A percentile compares a stretch with the other conserved stretches of the same genome.
Conservation (phyloP, 2,888 invertebrate genomes). For the Epinotia nisella region DNA sequence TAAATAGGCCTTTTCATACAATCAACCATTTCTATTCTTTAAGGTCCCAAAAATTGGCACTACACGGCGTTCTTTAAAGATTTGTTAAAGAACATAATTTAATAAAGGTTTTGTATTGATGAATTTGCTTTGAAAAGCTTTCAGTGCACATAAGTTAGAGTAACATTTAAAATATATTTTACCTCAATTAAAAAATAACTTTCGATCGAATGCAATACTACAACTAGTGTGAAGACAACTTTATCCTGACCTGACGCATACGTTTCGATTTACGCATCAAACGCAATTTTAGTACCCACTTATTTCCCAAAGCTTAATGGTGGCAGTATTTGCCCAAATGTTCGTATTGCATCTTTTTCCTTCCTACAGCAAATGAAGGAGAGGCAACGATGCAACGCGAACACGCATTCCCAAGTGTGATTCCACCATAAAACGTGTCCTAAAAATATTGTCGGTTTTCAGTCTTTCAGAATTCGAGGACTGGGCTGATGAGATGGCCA, state of each 20-base stretch:
- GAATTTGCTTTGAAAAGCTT: no score
- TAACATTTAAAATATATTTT: background rate
- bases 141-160: background rate
- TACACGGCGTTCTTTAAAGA: background rate
- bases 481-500: conserved; percentile 79
- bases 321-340: no score
- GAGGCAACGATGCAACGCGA: no score
- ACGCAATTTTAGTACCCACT: background rate
- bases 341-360: no score
- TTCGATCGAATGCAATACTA: background rate
- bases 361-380: no score
- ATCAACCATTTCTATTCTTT: conserved; percentile 20
- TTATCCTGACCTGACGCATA: conserved; percentile 21
- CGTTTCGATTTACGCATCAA: conserved; percentile 14
- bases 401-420: no score
- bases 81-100: background rate
- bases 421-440: no score
- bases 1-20: conserved; percentile 27
- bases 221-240: conserved; percentile 11
- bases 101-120: background rate
- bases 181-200: background rate
- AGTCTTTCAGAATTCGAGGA: conserved; percentile 73
- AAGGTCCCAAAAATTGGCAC: background rate
- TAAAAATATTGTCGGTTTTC: conserved; percentile 36
- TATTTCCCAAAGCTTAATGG: no score